Evolutionary conservation across 2,888 invertebrate species (phyloP), one percentile per base, ranked within the genome.

Genomic region (Tinea pellionella): DNA sequence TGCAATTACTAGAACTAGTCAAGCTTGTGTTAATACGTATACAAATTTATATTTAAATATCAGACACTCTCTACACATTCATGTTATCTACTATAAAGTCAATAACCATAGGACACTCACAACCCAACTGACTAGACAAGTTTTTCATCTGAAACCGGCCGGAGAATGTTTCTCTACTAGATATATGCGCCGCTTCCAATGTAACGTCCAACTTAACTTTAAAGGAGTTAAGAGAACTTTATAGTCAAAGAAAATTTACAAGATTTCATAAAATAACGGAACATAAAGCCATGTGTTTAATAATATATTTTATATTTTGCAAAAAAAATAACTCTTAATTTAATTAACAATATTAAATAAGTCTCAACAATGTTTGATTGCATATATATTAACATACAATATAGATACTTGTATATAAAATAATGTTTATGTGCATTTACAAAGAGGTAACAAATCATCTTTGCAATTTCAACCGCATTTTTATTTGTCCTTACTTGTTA

Each of bases 401-500:
- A n/a, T n/a, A n/a, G n/a, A n/a, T n/a, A n/a, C n/a, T n/a, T n/a
- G n/a, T n/a, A n/a, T n/a, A n/a, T n/a, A n/a, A n/a, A n/a, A n/a
- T n/a, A n/a, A n/a, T n/a, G n/a, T n/a, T n/a, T n/a, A n/a, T n/a
- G n/a, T n/a, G n/a, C 6, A 24, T 24, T 2, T 24, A 24, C 24
- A 24, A 24, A 24, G 24, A 24, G 24, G 24, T 24, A 24, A 24
- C 24, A 9, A 47, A 47, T 47, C 47, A 47, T 47, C 8, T 16
- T 47, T 47, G 47, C 47, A 16, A 47, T 47, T 8, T 16, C 12
- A 47, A 16, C 12, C 47, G 32, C 19, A 32, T 30, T 57, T 56
- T 32, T 32, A 15, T 32, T 32, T 32, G 57, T 57, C 57, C 57
- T 57, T 57, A 57, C 32, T 57, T 32, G 57, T 57, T 30, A 32